These are phyloP conservation scores for Callinectes sapidus DNA, from an alignment of 2,888 invertebrate species.

Conservation along the genomic window DNA sequence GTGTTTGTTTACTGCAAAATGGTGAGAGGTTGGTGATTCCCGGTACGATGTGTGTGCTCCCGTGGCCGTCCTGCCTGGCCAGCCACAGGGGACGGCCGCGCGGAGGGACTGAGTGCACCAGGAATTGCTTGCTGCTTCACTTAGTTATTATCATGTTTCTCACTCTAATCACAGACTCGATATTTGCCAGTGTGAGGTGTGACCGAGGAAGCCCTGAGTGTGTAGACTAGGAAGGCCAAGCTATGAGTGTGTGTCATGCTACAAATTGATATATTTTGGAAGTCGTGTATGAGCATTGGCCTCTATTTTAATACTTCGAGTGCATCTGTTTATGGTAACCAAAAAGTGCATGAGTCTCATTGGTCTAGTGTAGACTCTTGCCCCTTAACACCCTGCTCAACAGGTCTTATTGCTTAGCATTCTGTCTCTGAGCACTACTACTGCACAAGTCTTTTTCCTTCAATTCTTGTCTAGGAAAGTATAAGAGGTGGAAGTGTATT, in stretches of 20 bases:
- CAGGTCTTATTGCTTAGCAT: slow-evolving; percentile 62
- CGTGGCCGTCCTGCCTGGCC: background rate
- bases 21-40: slow-evolving; percentile 16
- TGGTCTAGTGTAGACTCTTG: slow-evolving; percentile 66
- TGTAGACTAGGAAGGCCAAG: slow-evolving; percentile 70
- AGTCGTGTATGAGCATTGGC: slow-evolving; percentile 69
- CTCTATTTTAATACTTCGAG: slow-evolving; percentile 64
- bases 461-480: slow-evolving; percentile 50
- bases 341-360: slow-evolving; percentile 66
- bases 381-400: slow-evolving; percentile 66
- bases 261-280: slow-evolving; percentile 68
- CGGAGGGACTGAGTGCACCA: background rate
- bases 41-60: background rate
- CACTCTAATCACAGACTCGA: slow-evolving; percentile 67
- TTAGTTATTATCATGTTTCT: slow-evolving; percentile 62
- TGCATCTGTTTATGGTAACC: slow-evolving; percentile 61
- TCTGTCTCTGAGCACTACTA: slow-evolving; percentile 60
- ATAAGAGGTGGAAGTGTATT: slow-evolving; percentile 44
- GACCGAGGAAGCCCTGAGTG: slow-evolving; percentile 71
- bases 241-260: slow-evolving; percentile 70
- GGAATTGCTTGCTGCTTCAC: slow-evolving; percentile 51
- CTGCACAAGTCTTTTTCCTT: slow-evolving; percentile 54
- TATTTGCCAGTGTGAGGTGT: slow-evolving; percentile 70
- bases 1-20: slow-evolving; percentile 64
- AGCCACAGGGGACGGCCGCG: background rate